These are phyloP conservation scores for Leucania comma DNA, from an alignment of 2,888 invertebrate species.

Conservation along the genomic window DNA sequence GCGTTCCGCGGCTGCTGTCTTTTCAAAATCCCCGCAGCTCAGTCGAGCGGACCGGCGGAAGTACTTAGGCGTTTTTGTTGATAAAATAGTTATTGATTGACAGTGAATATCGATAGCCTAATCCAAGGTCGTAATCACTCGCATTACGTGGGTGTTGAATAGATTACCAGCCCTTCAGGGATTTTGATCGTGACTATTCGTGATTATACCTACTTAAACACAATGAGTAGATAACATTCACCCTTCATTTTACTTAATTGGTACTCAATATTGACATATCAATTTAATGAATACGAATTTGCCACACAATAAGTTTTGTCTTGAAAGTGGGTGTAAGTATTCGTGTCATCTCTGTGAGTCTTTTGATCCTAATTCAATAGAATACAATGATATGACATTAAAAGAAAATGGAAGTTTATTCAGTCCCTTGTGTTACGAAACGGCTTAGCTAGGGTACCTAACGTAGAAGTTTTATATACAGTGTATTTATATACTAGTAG, in stretches of 20 bases:
- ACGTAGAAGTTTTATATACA: not conserved
- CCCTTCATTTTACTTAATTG: not conserved
- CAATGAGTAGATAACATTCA: not conserved
- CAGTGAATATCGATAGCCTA: conserved; percentile 4
- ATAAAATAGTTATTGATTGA: conserved; percentile 27
- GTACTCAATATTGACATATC: not conserved
- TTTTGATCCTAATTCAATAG: conserved; percentile 34
- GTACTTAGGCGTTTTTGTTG: not conserved
- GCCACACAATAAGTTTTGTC: conserved; percentile 8
- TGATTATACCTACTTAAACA: not conserved
- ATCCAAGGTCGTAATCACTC: not conserved
- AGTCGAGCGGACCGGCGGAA: not conserved
- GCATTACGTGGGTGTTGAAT: conserved; percentile 4
- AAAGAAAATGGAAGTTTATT: conserved; percentile 3
- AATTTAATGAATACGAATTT: not conserved
- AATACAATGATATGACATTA: conserved; percentile 10
- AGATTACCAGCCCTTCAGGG: not conserved
- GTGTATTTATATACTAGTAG: not conserved
- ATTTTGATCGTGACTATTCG: not conserved
- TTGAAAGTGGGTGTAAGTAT: conserved; percentile 4
- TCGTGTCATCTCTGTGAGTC: not conserved
- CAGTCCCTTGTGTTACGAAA: not conserved
- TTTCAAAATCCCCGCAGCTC: too few species aligned
- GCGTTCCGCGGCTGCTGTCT: too few species aligned
- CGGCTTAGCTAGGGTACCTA: not conserved